These are phyloP conservation scores for Ephialtes manifestator DNA, from an alignment of 2,888 invertebrate genomes.

Conservation along the genomic window DNA sequence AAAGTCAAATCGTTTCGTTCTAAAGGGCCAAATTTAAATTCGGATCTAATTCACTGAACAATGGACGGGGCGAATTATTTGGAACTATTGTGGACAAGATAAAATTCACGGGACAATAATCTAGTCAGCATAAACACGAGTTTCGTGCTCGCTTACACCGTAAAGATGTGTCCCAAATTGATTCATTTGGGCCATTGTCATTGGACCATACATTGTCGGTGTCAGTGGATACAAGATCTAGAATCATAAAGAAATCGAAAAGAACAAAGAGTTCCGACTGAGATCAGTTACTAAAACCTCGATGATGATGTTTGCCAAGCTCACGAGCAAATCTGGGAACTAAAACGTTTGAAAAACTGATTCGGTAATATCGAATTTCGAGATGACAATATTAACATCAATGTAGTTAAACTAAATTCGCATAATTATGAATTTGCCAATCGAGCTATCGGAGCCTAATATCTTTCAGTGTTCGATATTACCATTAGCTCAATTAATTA, in stretches of 20 bases:
- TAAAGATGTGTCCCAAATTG: slow-evolving; percentile 79
- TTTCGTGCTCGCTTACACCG: slow-evolving; percentile 77
- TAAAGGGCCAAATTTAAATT: slow-evolving; percentile 15
- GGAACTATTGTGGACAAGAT: slow-evolving; percentile 40
- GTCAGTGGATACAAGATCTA: slow-evolving; percentile 78
- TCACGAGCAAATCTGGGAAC: background rate
- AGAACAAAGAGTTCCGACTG: slow-evolving; percentile 56
- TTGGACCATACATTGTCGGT: slow-evolving; percentile 77
- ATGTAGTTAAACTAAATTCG: background rate
- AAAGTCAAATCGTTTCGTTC: slow-evolving; percentile 12
- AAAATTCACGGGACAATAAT: slow-evolving; percentile 32
- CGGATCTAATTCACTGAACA: slow-evolving; percentile 39
- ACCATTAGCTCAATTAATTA: background rate
- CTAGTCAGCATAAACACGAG: slow-evolving; percentile 62
- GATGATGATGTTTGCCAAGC: slow-evolving; percentile 6
- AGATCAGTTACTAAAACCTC: background rate
- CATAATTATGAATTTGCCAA: background rate
- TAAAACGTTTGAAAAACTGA: background rate
- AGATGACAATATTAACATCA: background rate
- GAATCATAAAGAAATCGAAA: slow-evolving; percentile 73
- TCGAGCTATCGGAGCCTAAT: background rate
- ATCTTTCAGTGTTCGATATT: background rate
- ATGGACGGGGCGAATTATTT: slow-evolving; percentile 42
- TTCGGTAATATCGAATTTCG: background rate
- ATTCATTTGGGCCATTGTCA: slow-evolving; percentile 80